A percentile compares a stretch with the other conserved stretches of the same genome.
Evolutionary conservation across 2,113 vertebrate genomes (phyloP).

Genomic region (Planiliza haematocheilus): DNA sequence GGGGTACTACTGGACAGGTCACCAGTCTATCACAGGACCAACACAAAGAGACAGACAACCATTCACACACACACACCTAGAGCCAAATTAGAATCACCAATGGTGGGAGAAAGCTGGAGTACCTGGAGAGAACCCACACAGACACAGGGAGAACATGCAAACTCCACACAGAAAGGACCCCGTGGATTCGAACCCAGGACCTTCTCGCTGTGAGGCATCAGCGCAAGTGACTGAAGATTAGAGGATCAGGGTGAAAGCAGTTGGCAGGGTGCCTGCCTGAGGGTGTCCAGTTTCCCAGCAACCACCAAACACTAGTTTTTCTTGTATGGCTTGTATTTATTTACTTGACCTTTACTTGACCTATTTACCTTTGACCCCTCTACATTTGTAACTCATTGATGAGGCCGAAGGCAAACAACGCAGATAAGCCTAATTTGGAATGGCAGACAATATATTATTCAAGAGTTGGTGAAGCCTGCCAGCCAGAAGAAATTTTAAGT

Average conservation of each 20-base stretch:
- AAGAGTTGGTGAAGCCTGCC: neutral
- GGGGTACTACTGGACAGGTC: too few relatives aligned
- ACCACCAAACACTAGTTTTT: conserved; percentile 30
- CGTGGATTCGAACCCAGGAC: too few relatives aligned
- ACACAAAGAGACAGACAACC: too few relatives aligned
- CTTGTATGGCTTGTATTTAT: too few relatives aligned
- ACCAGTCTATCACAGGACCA: too few relatives aligned
- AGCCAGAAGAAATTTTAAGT: conserved; percentile 21
- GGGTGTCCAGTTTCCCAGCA: conserved; percentile 35
- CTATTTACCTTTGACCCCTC: conserved; percentile 20
- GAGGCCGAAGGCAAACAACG: neutral
- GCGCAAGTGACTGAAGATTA: neutral
- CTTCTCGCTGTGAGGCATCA: too few relatives aligned
- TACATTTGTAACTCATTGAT: conserved; percentile 7
- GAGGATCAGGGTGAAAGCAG: neutral
- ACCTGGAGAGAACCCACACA: too few relatives aligned
- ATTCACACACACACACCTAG: too few relatives aligned
- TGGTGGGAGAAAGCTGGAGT: too few relatives aligned
- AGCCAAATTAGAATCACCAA: too few relatives aligned
- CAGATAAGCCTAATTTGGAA: neutral
- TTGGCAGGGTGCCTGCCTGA: neutral
- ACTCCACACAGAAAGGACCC: too few relatives aligned
- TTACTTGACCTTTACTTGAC: neutral
- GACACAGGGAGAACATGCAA: too few relatives aligned
- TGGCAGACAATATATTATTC: neutral